Percentiles rank a stretch among this genome's conserved stretches.
Conservation (phyloP, 1,140 invertebrate genomes). For the Sesamia nonagrioides region DNA sequence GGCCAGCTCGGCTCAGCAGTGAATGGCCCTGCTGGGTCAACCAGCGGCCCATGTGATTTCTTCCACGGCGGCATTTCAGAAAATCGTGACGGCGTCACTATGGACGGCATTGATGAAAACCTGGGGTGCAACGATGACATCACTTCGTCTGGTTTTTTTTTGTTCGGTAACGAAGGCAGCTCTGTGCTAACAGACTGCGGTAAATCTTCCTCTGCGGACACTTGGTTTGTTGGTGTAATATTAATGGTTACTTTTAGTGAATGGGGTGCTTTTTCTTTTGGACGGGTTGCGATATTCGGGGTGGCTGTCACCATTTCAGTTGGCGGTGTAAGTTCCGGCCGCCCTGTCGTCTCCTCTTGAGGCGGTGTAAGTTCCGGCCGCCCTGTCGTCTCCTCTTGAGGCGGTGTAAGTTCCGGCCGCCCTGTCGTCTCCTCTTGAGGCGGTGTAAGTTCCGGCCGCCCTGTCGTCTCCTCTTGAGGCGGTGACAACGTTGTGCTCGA, state of each 20-base stretch:
- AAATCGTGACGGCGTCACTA: neutral
- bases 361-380: neutral
- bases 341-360: neutral
- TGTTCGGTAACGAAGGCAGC: neutral
- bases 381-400: neutral
- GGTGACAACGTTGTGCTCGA: neutral
- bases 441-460: neutral
- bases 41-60: neutral
- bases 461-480: neutral
- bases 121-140: neutral
- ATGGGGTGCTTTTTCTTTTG: neutral
- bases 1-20: neutral
- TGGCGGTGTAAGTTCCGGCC: neutral
- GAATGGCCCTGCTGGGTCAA: neutral
- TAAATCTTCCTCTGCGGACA: neutral
- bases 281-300: neutral
- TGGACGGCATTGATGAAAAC: neutral
- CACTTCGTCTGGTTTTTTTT: neutral
- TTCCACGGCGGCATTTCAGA: neutral
- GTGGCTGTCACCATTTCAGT: neutral
- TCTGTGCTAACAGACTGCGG: neutral
- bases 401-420: neutral
- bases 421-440: neutral
- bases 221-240: neutral
- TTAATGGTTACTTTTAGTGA: conserved; percentile 18